These are phyloP conservation scores for Philypnodon macrostomus DNA, from an alignment of 2,797 vertebrate genomes.

Conservation along the genomic window DNA sequence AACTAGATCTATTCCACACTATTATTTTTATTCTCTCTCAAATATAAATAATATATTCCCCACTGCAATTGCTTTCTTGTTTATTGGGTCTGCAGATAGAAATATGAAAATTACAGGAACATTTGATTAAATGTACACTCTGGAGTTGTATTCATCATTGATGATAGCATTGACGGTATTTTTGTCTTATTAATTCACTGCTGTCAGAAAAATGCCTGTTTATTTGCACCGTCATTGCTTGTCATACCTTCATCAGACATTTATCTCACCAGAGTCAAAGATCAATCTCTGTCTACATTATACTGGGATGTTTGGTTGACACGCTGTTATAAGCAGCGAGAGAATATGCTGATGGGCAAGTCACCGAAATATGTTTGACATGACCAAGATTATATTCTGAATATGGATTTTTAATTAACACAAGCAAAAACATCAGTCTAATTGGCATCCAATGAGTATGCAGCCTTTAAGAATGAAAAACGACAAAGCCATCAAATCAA, in stretches of 20 bases:
- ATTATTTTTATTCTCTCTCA: conserved; percentile 4
- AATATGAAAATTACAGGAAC: conserved; percentile 23
- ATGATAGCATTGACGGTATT: conserved; percentile 1
- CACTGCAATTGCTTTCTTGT: conserved; percentile 22
- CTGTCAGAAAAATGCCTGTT: background rate
- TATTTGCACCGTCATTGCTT: conserved; percentile 16
- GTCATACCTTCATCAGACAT: conserved; percentile 13
- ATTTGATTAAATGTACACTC: conserved; percentile 13
- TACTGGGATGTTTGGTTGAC: too few species aligned
- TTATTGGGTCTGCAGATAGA: conserved; percentile 17
- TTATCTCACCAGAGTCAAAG: conserved; percentile 7
- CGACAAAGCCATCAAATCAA: too few species aligned
- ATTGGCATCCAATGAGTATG: too few species aligned
- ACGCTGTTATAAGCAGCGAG: too few species aligned
- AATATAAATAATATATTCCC: conserved; percentile 20
- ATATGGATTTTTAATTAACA: too few species aligned
- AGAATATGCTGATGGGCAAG: too few species aligned
- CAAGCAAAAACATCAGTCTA: too few species aligned
- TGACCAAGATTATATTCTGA: too few species aligned
- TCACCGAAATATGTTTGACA: too few species aligned
- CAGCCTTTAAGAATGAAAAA: too few species aligned
- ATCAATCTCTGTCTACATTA: background rate
- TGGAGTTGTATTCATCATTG: conserved; percentile 6
- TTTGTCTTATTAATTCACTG: background rate
- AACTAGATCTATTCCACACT: background rate